These are phyloP conservation scores for Diarsia mendica DNA, from an alignment of 2,888 invertebrate genomes.

Conservation along the genomic window DNA sequence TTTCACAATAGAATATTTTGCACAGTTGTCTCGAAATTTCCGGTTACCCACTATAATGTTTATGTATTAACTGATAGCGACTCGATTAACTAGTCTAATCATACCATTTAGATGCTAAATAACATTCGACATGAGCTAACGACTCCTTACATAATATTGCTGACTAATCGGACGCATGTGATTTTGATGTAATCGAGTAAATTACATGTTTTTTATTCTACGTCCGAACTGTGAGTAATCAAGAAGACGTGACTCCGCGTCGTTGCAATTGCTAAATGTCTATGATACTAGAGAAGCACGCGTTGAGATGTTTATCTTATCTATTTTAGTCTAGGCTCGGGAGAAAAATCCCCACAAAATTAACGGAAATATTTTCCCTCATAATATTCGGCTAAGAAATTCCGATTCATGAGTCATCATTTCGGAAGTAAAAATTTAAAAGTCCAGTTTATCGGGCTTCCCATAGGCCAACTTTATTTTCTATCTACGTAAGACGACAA, in stretches of 20 bases:
- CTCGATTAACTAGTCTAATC: constrained; percentile 41
- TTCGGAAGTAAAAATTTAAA: constrained; percentile 7
- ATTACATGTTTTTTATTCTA: constrained; percentile 58
- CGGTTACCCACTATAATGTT: constrained; percentile 28
- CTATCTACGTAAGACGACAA: background rate
- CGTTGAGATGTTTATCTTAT: constrained; percentile 50
- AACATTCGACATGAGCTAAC: constrained; percentile 28
- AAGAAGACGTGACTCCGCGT: constrained; percentile 48
- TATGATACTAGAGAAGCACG: constrained; percentile 24
- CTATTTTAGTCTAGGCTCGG: constrained; percentile 25
- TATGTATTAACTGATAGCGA: constrained; percentile 42
- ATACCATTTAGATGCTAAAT: constrained; percentile 55
- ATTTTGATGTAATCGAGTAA: constrained; percentile 56
- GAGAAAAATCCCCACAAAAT: constrained; percentile 8
- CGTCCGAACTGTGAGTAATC: constrained; percentile 49
- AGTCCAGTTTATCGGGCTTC: background rate
- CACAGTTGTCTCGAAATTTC: constrained; percentile 37
- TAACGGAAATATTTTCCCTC: background rate
- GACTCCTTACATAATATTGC: constrained; percentile 53
- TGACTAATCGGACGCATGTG: constrained; percentile 53
- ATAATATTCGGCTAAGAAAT: background rate
- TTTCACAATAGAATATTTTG: constrained; percentile 25
- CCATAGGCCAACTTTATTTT: constrained; percentile 14
- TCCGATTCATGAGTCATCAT: constrained; percentile 11
- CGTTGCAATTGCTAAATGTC: constrained; percentile 43